Conservation (phyloP, 2,113 vertebrate species). For the Strix aluco region DNA sequence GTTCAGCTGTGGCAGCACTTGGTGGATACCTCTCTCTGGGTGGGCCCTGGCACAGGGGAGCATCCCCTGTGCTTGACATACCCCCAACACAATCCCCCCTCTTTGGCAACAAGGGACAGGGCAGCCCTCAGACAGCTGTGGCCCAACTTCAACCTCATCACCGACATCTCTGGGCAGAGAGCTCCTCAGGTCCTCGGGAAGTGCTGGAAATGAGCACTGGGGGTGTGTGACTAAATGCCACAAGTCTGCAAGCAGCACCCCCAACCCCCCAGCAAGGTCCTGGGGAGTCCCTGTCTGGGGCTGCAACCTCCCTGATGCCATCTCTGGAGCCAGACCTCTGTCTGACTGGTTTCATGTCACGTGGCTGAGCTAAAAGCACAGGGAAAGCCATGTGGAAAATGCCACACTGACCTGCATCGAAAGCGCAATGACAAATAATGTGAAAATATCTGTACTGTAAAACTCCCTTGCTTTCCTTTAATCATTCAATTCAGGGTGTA, state of each 20-base stretch:
- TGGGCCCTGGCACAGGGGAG: rapidly evolving
- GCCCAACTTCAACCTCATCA: neutral
- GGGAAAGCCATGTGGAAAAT: neutral
- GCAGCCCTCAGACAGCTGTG: neutral
- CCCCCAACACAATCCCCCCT: neutral
- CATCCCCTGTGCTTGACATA: neutral
- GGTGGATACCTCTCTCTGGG: neutral
- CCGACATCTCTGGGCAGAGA: neutral
- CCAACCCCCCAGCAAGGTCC: neutral
- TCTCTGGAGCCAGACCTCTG: neutral
- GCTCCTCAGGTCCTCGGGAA: neutral
- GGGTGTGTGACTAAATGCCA: neutral
- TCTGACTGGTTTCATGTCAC: neutral
- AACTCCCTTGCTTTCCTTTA: neutral
- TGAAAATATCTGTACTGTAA: neutral
- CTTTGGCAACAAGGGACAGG: neutral
- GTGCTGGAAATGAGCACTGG: rapidly evolving
- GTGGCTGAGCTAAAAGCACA: neutral
- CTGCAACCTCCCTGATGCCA: neutral
- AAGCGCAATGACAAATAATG: neutral
- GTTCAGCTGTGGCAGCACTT: neutral
- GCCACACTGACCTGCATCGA: neutral
- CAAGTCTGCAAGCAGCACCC: neutral
- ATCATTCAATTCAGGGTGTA: neutral
- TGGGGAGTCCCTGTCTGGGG: neutral